phyloP scores from a whole-genome alignment of 2,113 vertebrate species.

The Pelusios castaneus region DNA sequence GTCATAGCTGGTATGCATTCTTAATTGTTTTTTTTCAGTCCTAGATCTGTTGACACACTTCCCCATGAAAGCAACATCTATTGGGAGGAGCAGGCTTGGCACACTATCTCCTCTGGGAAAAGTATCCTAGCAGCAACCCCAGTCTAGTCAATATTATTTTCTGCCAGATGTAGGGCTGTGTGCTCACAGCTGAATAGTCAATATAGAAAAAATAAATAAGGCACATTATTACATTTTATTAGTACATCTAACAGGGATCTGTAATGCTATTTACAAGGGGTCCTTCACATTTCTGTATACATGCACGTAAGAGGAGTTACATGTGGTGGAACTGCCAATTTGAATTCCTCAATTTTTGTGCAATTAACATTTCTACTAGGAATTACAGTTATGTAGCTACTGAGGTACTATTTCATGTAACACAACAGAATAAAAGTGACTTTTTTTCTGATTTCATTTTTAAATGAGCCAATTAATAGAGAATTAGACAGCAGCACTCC shows the following conservation, averaged over 20 bases:
- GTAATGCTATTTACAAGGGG: not conserved
- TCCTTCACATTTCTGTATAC: accelerated
- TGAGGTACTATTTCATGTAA: not conserved
- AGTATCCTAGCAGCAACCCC: not conserved
- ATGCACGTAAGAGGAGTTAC: too few species aligned
- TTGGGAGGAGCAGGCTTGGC: not conserved
- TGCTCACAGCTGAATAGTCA: not conserved
- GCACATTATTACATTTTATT: not conserved
- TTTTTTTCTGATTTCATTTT: not conserved
- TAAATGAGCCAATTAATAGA: not conserved
- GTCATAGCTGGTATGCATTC: not conserved
- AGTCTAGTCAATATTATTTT: not conserved
- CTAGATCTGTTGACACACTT: not conserved
- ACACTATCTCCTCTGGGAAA: not conserved
- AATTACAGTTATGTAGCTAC: not conserved
- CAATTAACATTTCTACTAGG: not conserved
- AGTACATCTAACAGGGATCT: not conserved
- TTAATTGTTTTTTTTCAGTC: not conserved
- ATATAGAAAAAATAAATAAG: not conserved
- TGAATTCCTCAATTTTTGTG: not conserved
- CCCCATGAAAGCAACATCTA: not conserved
- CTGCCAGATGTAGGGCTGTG: not conserved
- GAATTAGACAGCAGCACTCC: not conserved
- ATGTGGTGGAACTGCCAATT: too few species aligned
- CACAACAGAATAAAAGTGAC: not conserved